Percentiles rank a stretch among this genome's conserved stretches.
phyloP scores from a whole-genome alignment of 2,888 invertebrate species.

The Anoplius nigerrimus region DNA sequence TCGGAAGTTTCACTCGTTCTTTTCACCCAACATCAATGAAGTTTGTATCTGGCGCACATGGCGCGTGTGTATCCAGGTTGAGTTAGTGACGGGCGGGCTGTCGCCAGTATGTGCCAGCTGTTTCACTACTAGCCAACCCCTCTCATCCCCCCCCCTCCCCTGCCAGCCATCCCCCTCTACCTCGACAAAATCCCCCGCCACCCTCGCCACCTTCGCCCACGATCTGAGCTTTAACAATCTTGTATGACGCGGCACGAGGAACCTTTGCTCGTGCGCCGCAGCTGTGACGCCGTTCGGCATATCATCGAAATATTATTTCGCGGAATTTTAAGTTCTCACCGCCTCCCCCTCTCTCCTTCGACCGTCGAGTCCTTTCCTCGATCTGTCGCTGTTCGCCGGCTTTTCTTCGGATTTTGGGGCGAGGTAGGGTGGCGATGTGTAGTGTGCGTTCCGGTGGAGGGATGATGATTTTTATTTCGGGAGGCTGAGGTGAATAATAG shows the following conservation, averaged over 20 bases:
- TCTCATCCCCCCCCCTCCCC: constrained; percentile 18
- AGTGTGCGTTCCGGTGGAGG: too few species aligned
- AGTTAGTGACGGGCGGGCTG: constrained; percentile 74
- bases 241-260: constrained; percentile 66
- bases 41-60: constrained; percentile 74
- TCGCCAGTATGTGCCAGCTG: constrained; percentile 73
- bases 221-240: constrained; percentile 70
- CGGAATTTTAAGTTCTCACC: constrained; percentile 62
- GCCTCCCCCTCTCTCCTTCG: too few species aligned
- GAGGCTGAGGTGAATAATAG: too few species aligned
- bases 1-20: constrained; percentile 58
- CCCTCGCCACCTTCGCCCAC: constrained; percentile 36
- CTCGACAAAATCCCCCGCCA: constrained; percentile 27
- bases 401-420: too few species aligned
- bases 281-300: constrained; percentile 70
- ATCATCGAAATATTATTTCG: constrained; percentile 72
- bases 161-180: constrained; percentile 21
- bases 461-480: too few species aligned
- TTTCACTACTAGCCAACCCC: constrained; percentile 66
- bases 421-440: too few species aligned
- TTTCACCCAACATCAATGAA: constrained; percentile 72
- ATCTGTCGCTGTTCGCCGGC: too few species aligned
- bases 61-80: constrained; percentile 72
- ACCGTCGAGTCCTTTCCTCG: too few species aligned
- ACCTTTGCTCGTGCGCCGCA: constrained; percentile 66